phyloP scores from a whole-genome alignment of 2,113 vertebrate genomes.

The Echinops telfairi region DNA sequence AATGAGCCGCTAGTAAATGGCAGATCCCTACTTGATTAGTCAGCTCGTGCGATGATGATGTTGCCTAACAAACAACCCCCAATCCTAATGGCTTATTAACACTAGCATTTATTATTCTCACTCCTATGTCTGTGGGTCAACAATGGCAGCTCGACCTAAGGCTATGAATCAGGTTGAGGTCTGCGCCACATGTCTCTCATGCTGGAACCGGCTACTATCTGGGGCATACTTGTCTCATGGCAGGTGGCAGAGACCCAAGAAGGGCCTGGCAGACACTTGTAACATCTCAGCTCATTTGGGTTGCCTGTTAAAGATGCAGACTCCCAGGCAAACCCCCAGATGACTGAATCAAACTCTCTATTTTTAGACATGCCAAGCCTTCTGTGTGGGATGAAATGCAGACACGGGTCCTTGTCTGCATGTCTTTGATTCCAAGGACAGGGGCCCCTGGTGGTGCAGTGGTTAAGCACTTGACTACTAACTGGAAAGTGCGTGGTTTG shows the following conservation, averaged over 20 bases:
- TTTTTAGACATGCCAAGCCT: not conserved
- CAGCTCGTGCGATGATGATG: conserved; percentile 6
- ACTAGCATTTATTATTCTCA: not conserved
- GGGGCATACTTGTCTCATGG: not conserved
- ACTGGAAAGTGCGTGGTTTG: no score
- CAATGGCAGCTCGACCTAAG: not conserved
- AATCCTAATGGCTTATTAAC: conserved; percentile 31
- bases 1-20: conserved; percentile 31
- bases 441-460: no score
- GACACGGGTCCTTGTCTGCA: not conserved
- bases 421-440: conserved; percentile 9
- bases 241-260: not conserved
- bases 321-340: not conserved
- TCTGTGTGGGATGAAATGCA: not conserved
- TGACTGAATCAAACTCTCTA: conserved; percentile 6
- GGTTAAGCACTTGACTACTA: no score
- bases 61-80: not conserved
- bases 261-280: conserved; percentile 29
- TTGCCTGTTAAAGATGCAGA: conserved; percentile 15
- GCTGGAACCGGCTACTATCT: not conserved
- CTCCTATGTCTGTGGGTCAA: not conserved
- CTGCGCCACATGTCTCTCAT: not conserved
- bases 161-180: not conserved
- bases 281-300: not conserved
- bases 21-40: not conserved